Evolutionary conservation across 1,140 invertebrate species (phyloP).

Genomic region (Gryllus bimaculatus): DNA sequence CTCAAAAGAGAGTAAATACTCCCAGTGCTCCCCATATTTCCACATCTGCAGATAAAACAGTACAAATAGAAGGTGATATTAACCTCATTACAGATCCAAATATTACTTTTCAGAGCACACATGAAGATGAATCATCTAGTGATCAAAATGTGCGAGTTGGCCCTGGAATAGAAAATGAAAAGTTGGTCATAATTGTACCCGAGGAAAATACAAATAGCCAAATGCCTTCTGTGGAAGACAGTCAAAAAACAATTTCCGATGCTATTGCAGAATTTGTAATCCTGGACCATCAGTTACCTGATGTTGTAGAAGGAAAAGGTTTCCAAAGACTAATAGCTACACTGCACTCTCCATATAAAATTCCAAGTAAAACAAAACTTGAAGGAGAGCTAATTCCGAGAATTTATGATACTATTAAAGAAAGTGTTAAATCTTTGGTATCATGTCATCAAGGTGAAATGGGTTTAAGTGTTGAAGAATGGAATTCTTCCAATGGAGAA

Average conservation of each 20-base stretch:
- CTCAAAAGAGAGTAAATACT: constrained; percentile 34
- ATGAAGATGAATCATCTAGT: constrained; percentile 28
- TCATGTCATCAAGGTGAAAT: constrained; percentile 33
- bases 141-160: constrained; percentile 28
- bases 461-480: constrained; percentile 41
- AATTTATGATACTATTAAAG: constrained; percentile 38
- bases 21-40: constrained; percentile 31
- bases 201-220: constrained; percentile 27
- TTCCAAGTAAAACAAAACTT: constrained; percentile 40
- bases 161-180: constrained; percentile 30
- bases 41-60: constrained; percentile 38
- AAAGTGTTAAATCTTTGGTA: constrained; percentile 32
- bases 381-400: constrained; percentile 43
- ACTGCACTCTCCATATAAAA: constrained; percentile 41
- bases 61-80: constrained; percentile 39
- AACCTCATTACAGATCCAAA: constrained; percentile 38
- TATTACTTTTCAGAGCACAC: constrained; percentile 31
- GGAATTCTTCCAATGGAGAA: constrained; percentile 38
- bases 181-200: constrained; percentile 30
- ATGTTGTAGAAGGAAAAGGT: constrained; percentile 41
- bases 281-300: constrained; percentile 39
- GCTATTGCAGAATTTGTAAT: constrained; percentile 41
- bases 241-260: constrained; percentile 36
- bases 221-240: constrained; percentile 24
- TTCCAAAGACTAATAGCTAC: constrained; percentile 42